A percentile compares a stretch with the other conserved stretches of the same genome.
Conservation (phyloP, 2,113 vertebrate genomes). For the Lagopus leucura region DNA sequence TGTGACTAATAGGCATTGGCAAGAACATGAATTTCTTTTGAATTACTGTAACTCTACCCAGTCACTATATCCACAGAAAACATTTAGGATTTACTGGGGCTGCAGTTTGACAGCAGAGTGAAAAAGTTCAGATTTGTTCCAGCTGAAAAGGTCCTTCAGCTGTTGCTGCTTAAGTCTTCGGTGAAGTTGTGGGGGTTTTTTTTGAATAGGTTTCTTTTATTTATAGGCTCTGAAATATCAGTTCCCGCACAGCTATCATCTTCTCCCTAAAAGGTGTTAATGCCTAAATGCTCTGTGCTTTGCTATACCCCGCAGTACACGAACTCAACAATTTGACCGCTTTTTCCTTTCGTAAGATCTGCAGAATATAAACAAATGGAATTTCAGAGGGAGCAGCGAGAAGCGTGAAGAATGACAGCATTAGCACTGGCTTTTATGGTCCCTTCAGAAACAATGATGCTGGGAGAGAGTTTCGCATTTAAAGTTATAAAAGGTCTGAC, state of each 20-base stretch:
- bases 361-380: constrained; percentile 42
- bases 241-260: background rate
- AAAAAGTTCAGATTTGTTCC: constrained; percentile 68
- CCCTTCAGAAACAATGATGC: constrained; percentile 57
- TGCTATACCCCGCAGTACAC: background rate
- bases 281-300: background rate
- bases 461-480: constrained; percentile 57
- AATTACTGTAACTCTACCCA: constrained; percentile 57
- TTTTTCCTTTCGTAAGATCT: background rate
- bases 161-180: constrained; percentile 34
- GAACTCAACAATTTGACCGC: constrained; percentile 1
- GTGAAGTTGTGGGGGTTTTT: background rate
- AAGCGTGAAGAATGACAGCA: constrained; percentile 61
- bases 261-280: constrained; percentile 3
- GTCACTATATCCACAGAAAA: constrained; percentile 65
- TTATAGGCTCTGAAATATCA: background rate
- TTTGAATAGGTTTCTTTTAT: constrained; percentile 3
- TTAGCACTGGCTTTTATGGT: constrained; percentile 56
- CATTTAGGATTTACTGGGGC: constrained; percentile 62
- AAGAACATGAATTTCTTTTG: constrained; percentile 63
- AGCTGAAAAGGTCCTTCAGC: constrained; percentile 49
- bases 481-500: constrained; percentile 65
- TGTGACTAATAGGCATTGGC: constrained; percentile 65
- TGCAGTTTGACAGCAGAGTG: constrained; percentile 50
- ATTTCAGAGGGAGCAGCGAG: constrained; percentile 52